phyloP scores from a whole-genome alignment of 2,113 vertebrate genomes.

The Calyptommatus sinebrachiatus region DNA sequence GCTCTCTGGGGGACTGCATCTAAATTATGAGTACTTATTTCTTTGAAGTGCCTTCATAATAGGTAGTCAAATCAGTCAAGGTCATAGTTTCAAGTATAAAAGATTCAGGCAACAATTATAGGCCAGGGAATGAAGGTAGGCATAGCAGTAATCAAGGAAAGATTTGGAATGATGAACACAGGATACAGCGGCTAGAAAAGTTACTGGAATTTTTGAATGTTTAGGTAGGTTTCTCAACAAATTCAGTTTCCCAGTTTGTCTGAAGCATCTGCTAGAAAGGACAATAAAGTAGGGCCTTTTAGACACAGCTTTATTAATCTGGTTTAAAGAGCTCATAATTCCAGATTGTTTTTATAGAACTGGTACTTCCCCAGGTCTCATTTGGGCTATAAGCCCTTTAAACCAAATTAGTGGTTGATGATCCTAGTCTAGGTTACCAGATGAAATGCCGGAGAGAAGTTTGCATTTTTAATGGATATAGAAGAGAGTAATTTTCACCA shows the following conservation, averaged over 20 bases:
- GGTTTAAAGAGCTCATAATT: no score
- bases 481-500: no score
- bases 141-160: slow-evolving; percentile 4
- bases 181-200: neutral
- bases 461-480: no score
- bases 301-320: no score
- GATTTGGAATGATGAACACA: slow-evolving; percentile 9
- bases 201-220: neutral
- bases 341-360: no score
- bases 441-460: no score
- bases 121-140: neutral
- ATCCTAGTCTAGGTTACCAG: no score
- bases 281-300: no score
- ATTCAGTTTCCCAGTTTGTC: neutral
- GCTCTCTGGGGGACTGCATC: slow-evolving; percentile 21
- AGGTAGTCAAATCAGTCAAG: slow-evolving; percentile 23
- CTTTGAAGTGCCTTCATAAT: slow-evolving; percentile 13
- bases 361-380: no score
- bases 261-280: no score
- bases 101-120: slow-evolving; percentile 14
- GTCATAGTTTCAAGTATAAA: slow-evolving; percentile 24
- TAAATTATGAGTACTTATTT: slow-evolving; percentile 44
- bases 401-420: no score
- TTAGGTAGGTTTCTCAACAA: neutral
- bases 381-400: no score